A percentile compares a stretch with the other conserved stretches of the same genome.
phyloP scores from a whole-genome alignment of 2,113 vertebrate genomes.

The Loxodonta africana region DNA sequence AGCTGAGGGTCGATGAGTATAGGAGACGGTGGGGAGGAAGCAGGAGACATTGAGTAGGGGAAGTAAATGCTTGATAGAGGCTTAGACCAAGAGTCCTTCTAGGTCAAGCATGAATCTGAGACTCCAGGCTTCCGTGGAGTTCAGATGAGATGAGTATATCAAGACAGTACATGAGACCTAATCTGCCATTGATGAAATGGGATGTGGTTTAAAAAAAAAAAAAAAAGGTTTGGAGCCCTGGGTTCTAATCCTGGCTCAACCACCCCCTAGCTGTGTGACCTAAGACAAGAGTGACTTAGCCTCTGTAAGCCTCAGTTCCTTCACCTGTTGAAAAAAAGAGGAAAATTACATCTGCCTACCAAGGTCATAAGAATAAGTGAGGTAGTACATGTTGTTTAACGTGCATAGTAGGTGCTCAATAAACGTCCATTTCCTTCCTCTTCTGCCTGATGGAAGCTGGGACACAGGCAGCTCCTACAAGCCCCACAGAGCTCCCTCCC shows the following conservation, averaged over 20 bases:
- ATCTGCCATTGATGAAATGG: neutral
- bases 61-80: neutral
- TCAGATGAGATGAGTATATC: neutral
- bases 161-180: neutral
- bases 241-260: neutral
- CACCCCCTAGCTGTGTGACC: neutral
- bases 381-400: neutral
- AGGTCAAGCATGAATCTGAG: no score
- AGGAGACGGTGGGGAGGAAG: accelerated
- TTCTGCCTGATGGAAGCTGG: neutral
- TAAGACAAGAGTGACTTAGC: neutral
- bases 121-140: neutral
- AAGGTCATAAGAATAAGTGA: no score
- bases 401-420: accelerated
- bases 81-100: neutral
- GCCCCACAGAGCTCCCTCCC: neutral
- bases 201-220: neutral
- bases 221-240: neutral
- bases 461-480: neutral
- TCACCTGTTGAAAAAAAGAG: neutral
- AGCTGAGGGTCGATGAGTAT: accelerated
- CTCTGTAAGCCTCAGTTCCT: neutral
- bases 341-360: neutral
- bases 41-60: accelerated
- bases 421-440: neutral